A percentile compares a stretch with the other conserved stretches of the same genome.
Conservation (phyloP, 2,797 vertebrate genomes). For the Poliocrania exsul region DNA sequence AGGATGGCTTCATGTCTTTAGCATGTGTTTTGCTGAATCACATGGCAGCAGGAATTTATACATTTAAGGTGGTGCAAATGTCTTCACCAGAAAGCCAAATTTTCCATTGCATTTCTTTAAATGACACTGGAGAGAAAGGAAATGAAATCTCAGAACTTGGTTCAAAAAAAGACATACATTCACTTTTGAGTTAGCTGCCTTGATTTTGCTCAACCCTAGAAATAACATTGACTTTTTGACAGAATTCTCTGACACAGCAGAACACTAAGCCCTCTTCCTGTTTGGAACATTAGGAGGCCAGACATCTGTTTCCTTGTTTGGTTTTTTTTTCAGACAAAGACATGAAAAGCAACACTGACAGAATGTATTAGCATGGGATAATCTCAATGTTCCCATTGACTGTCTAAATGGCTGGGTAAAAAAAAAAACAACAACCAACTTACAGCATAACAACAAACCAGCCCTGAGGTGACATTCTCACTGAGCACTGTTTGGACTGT, state of each 20-base stretch:
- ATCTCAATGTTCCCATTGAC: not conserved
- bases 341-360: not conserved
- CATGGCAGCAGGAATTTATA: not conserved
- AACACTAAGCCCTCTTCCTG: not conserved
- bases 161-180: not conserved
- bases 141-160: not conserved
- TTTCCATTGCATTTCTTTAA: not conserved
- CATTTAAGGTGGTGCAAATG: not conserved
- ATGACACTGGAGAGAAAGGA: not conserved
- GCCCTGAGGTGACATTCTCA: not conserved
- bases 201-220: not conserved
- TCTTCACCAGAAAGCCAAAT: not conserved
- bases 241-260: not conserved
- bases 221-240: not conserved
- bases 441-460: not conserved
- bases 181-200: not conserved
- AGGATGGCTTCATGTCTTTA: not conserved
- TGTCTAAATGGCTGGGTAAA: not conserved
- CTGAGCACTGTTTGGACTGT: not conserved
- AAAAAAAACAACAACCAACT: rapidly evolving
- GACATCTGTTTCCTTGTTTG: not conserved
- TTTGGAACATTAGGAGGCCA: not conserved
- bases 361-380: not conserved
- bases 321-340: not conserved
- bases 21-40: not conserved